Percentiles rank a stretch among this genome's conserved stretches.
These are phyloP conservation scores for Micrastur ruficollis DNA, from an alignment of 2,797 vertebrate genomes.

Conservation along the genomic window DNA sequence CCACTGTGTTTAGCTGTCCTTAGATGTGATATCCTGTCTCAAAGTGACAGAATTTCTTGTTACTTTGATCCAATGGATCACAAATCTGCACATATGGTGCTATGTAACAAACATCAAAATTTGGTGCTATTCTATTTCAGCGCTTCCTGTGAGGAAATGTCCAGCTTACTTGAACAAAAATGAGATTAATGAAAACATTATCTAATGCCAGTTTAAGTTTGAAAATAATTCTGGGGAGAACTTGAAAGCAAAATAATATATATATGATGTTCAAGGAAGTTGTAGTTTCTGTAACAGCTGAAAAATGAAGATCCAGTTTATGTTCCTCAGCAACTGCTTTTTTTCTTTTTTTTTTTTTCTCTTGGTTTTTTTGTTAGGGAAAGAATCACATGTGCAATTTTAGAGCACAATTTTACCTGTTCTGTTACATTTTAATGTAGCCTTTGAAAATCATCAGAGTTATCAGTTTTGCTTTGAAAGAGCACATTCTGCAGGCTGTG, in stretches of 20 bases:
- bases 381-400: neutral
- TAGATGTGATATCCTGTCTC: neutral
- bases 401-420: neutral
- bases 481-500: conserved; percentile 58
- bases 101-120: neutral
- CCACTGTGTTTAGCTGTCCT: neutral
- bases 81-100: neutral
- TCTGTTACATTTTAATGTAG: neutral
- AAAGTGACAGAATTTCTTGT: neutral
- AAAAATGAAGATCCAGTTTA: neutral
- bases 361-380: neutral
- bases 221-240: neutral
- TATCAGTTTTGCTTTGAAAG: conserved; percentile 54
- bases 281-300: neutral
- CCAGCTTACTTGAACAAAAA: neutral
- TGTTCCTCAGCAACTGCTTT: neutral
- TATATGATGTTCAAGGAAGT: neutral
- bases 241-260: neutral
- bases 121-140: neutral
- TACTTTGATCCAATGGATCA: neutral
- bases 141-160: neutral
- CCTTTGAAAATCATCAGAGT: conserved; percentile 10
- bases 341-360: neutral
- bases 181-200: neutral
- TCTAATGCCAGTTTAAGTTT: neutral